Evolutionary conservation across 2,888 invertebrate genomes (phyloP).

Genomic region (Sympetrum striolatum): DNA sequence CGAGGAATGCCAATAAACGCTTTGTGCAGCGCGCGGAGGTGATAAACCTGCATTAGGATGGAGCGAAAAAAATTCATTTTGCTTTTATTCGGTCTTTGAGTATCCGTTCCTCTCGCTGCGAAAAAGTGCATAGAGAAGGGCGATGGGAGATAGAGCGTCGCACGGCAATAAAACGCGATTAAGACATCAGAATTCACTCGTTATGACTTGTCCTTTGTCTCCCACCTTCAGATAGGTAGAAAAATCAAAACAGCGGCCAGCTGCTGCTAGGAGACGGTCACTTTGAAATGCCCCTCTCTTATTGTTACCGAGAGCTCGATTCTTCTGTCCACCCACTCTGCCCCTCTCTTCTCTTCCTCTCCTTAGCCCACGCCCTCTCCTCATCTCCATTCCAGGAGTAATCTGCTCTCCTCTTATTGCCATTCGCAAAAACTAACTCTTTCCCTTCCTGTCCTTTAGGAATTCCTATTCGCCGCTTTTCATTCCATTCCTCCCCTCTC

Average conservation of each 20-base stretch:
- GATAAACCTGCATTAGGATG: too few species aligned
- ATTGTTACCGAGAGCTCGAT: background rate
- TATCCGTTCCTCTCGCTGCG: background rate
- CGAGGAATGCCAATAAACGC: too few species aligned
- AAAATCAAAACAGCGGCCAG: background rate
- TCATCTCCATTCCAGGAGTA: background rate
- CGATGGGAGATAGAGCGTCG: background rate
- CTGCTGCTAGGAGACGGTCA: background rate
- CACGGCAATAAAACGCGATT: slow-evolving; percentile 15
- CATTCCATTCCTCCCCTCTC: background rate
- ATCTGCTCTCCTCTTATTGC: background rate
- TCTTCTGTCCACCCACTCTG: slow-evolving; percentile 29
- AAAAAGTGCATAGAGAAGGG: background rate
- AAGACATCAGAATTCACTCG: slow-evolving; percentile 3
- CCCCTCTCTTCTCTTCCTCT: too few species aligned
- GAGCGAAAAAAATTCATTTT: too few species aligned
- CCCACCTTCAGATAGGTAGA: background rate
- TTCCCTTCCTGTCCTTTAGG: background rate
- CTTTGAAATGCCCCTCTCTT: background rate
- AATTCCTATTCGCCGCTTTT: background rate
- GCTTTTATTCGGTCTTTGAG: background rate
- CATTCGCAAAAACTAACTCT: background rate
- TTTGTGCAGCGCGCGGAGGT: too few species aligned
- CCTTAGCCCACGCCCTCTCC: background rate
- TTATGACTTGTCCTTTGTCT: background rate